Percentiles rank a stretch among this genome's conserved stretches.
These are phyloP conservation scores for Acrocyrtus sp. DNA, from an alignment of 2,888 invertebrate species.

Conservation along the genomic window DNA sequence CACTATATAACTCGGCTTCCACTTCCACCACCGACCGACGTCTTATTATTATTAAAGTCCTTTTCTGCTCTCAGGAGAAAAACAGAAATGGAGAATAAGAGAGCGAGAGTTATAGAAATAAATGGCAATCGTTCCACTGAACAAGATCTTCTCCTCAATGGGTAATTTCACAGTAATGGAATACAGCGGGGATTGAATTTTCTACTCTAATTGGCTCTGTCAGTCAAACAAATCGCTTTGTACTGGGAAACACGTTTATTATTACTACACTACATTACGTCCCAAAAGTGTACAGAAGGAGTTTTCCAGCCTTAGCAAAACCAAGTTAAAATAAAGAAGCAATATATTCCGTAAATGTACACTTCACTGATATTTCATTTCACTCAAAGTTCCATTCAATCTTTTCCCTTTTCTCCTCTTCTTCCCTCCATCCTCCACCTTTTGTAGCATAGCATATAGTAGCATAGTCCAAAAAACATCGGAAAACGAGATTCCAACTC, in stretches of 20 bases:
- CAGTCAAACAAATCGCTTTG: conserved; percentile 64
- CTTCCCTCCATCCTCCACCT: too few relatives aligned
- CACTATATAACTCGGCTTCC: conserved; percentile 16
- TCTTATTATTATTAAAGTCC: conserved; percentile 42
- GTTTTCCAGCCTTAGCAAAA: too few relatives aligned
- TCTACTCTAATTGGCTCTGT: conserved; percentile 65
- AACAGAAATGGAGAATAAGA: conserved; percentile 49
- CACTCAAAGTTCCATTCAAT: too few relatives aligned
- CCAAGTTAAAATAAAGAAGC: neutral
- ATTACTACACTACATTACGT: conserved; percentile 28
- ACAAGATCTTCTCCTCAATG: conserved; percentile 64
- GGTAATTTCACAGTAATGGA: conserved; percentile 64
- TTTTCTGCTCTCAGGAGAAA: conserved; percentile 42
- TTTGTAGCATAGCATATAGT: too few relatives aligned
- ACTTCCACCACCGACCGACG: too few relatives aligned
- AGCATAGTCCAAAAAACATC: too few relatives aligned
- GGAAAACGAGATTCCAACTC: too few relatives aligned
- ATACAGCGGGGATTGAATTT: conserved; percentile 64
- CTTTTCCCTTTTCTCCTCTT: too few relatives aligned
- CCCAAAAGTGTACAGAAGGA: conserved; percentile 9
- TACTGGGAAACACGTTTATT: conserved; percentile 37
- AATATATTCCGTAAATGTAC: neutral
- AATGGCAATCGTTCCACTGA: conserved; percentile 64
- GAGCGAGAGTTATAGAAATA: conserved; percentile 62
- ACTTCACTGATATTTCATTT: too few relatives aligned